Conservation (phyloP, 1,140 invertebrate genomes). For the Diabrotica virgifera region DNA sequence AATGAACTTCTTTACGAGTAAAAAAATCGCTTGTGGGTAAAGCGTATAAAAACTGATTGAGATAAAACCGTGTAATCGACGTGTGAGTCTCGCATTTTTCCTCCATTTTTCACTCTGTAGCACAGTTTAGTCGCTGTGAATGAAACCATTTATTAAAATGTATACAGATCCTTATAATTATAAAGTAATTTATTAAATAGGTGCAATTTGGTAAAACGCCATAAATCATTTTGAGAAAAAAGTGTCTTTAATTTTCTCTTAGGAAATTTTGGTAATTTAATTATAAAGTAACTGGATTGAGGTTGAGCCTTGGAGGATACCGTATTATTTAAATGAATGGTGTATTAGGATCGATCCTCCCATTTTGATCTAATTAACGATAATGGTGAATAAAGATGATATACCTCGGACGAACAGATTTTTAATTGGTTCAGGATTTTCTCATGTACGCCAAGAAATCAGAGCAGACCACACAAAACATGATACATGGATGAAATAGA, state of each 20-base stretch:
- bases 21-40: too few relatives aligned
- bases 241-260: background rate
- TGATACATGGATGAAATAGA: too few relatives aligned
- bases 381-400: background rate
- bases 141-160: conserved; percentile 1
- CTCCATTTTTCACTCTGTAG: background rate
- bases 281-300: background rate
- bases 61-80: background rate
- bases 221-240: conserved; percentile 1
- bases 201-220: background rate
- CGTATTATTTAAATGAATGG: conserved; percentile 3
- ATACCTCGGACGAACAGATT: too few relatives aligned
- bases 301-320: background rate
- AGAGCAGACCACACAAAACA: too few relatives aligned
- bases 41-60: too few relatives aligned
- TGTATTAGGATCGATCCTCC: background rate
- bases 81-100: background rate
- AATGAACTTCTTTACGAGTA: too few relatives aligned
- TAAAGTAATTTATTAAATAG: conserved; percentile 3
- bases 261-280: conserved; percentile 1
- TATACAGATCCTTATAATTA: conserved; percentile 3
- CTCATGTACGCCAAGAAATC: too few relatives aligned
- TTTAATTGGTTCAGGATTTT: too few relatives aligned
- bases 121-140: background rate
- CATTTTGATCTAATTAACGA: conserved; percentile 2